Conservation (phyloP, 2,113 vertebrate species). For the Cyanistes caeruleus region DNA sequence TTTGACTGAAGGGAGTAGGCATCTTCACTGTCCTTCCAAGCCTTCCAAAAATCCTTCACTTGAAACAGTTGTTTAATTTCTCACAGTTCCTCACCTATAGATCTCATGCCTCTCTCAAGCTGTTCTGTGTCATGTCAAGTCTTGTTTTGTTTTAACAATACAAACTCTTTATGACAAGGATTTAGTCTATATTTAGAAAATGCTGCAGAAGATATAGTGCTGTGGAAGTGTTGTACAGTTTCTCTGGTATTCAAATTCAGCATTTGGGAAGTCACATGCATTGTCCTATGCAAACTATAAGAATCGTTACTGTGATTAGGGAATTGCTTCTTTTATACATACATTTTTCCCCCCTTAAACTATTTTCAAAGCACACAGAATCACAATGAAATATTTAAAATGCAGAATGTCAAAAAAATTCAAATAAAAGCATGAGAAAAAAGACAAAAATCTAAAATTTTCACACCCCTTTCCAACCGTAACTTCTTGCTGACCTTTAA, state of each 20-base stretch:
- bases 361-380: not conserved
- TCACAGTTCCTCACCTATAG: not conserved
- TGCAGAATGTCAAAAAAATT: not conserved
- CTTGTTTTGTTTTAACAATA: not conserved
- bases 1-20: not conserved
- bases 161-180: slow-evolving; percentile 1
- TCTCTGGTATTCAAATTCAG: not conserved
- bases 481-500: not conserved
- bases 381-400: not conserved
- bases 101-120: not conserved
- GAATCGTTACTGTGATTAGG: not conserved
- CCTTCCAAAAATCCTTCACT: not conserved
- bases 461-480: not conserved
- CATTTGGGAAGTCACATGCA: not conserved
- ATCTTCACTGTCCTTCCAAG: not conserved
- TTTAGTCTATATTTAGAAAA: slow-evolving; percentile 57
- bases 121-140: slow-evolving; percentile 15
- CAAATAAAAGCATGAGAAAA: not conserved
- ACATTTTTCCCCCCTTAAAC: not conserved
- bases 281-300: not conserved
- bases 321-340: not conserved
- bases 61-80: not conserved
- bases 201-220: not conserved
- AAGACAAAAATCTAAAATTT: not conserved
- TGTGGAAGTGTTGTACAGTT: not conserved